Evolutionary conservation across 2,888 invertebrate genomes (phyloP).

Genomic region (Caenorhabditis macrosperma): DNA sequence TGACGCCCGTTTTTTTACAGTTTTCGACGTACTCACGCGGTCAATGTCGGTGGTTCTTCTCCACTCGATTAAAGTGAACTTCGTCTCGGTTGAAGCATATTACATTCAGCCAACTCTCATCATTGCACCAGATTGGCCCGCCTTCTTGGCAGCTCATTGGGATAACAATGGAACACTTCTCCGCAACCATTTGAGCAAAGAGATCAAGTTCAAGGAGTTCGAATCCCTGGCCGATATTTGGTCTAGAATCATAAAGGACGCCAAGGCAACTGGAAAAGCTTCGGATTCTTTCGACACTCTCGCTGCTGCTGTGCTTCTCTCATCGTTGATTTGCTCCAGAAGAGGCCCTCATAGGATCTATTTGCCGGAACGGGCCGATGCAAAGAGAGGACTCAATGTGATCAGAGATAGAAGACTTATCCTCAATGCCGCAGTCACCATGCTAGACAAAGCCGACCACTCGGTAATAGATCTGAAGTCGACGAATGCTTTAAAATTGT

Average conservation of each 20-base stretch:
- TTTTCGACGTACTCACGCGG: conserved; percentile 67
- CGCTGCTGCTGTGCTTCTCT: conserved; percentile 73
- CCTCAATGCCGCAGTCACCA: conserved; percentile 63
- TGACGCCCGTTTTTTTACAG: conserved; percentile 40
- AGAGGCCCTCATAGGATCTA: conserved; percentile 68
- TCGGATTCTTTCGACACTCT: conserved; percentile 75
- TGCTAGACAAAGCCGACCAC: conserved; percentile 64
- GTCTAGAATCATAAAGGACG: conserved; percentile 70
- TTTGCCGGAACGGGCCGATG: conserved; percentile 56
- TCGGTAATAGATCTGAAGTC: conserved; percentile 29
- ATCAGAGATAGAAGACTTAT: conserved; percentile 68
- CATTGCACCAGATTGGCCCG: conserved; percentile 70
- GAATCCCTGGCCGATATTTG: conserved; percentile 68
- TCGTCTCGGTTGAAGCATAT: conserved; percentile 75
- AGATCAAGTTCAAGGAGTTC: conserved; percentile 54
- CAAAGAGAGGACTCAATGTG: conserved; percentile 67
- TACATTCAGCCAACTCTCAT: conserved; percentile 65
- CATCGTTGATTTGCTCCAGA: conserved; percentile 70
- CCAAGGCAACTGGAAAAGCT: conserved; percentile 48
- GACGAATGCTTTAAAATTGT: no score
- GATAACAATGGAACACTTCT: conserved; percentile 62
- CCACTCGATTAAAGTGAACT: conserved; percentile 74
- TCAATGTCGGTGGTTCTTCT: conserved; percentile 76
- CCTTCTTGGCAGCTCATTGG: conserved; percentile 71
- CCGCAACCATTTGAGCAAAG: conserved; percentile 50